A percentile compares a stretch with the other conserved stretches of the same genome.
phyloP scores from a whole-genome alignment of 2,797 vertebrate species.

The Acanthopagrus latus region DNA sequence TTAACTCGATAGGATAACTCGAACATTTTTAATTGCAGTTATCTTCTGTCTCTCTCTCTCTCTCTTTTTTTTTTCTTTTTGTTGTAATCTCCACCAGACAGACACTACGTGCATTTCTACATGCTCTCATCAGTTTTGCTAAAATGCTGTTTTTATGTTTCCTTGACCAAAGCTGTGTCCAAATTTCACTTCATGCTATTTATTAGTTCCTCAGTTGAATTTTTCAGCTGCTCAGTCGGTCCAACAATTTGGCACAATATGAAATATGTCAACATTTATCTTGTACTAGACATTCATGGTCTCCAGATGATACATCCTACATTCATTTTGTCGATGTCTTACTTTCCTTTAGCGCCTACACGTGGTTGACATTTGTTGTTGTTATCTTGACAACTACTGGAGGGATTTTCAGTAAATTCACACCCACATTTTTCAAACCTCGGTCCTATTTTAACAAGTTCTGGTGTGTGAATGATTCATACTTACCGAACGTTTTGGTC shows the following conservation, averaged over 20 bases:
- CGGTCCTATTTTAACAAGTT: too few species aligned
- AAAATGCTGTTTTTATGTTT: background rate
- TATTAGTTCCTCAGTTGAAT: background rate
- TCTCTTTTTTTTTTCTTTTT: background rate
- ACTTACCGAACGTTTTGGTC: too few species aligned
- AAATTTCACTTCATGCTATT: background rate
- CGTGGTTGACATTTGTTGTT: background rate
- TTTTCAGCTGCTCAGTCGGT: background rate
- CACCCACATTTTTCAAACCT: too few species aligned
- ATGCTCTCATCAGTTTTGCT: constrained; percentile 7
- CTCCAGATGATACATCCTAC: background rate
- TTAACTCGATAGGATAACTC: constrained; percentile 61
- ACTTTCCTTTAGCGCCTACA: background rate
- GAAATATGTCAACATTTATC: too few species aligned
- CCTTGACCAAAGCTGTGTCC: background rate
- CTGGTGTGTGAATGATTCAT: background rate
- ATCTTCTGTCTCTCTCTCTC: constrained; percentile 3
- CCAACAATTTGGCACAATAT: too few species aligned
- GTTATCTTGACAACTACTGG: background rate
- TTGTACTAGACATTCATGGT: background rate
- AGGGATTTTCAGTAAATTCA: background rate
- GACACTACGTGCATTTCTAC: background rate
- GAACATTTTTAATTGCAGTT: constrained; percentile 64
- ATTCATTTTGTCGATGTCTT: background rate
- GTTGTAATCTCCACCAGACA: constrained; percentile 27